Base-by-base conservation (phyloP, 2,888 invertebrate genomes). In the Boloria euphrosyne region DNA sequence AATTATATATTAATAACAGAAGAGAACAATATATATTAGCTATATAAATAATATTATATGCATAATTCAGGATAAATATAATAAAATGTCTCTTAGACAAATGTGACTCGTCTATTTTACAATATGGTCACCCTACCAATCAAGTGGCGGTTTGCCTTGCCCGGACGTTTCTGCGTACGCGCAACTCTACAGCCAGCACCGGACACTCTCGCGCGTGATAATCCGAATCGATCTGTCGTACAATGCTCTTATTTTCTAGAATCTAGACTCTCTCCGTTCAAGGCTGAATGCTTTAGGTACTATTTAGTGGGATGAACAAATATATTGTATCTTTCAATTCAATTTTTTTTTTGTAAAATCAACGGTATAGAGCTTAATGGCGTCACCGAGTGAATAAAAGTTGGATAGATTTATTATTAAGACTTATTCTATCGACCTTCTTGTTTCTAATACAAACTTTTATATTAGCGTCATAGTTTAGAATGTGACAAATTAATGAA, bases 121-220 rank as follows among this genome's bases (percentile, higher is more conserved):
- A n/a, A 10, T 53, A 68, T 81, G 65, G 80, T 69, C 77, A 79
- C 79, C 77, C 74, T 78, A 82, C 70, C 68, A 71, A 80, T 80
- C 84, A 77, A 81, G 81, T 78, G 76, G 88, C 80, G 73, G 88
- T 87, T 89, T 78, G 80, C 89, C 88, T 89, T 88, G 89, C 80
- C 71, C 78, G 80, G 82, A 78, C 84, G 81, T 85, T 84, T 83
- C 83, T 78, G 81, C 78, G 77, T 80, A 74, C 70, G 75, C 79
- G 74, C 72, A 73, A 62, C 63, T 65, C 71, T 72, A 59, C 61
- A 38, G 31, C 62, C 73, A 70, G 68, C 73, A 68, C 71, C 70
- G 70, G 69, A 70, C 66, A 59, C 68, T 70, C 62, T 58, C 53
- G 53, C 65, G 65, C 53, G 47, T 58, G 68, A 69, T 69, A 71